Conservation (phyloP, 2,888 invertebrate genomes). For the Drosophila gaucha region DNA sequence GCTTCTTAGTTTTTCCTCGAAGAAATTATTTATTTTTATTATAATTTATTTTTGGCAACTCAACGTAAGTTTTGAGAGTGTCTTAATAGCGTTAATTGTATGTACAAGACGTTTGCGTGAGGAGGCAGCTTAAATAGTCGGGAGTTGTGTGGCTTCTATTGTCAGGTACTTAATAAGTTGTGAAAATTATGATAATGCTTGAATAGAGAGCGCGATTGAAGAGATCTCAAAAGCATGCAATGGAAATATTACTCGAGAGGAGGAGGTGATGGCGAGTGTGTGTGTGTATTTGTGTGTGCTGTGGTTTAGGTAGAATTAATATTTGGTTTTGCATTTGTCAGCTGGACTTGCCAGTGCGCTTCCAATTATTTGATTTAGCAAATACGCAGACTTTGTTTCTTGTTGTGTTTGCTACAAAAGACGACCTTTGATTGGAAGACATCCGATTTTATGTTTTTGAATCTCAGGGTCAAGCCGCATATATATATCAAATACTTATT, state of each 20-base stretch:
- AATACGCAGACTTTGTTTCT: constrained; percentile 81
- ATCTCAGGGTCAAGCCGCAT: constrained; percentile 85
- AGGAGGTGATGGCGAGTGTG: constrained; percentile 2
- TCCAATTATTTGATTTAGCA: constrained; percentile 72
- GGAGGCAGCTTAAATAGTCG: constrained; percentile 15
- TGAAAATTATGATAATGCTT: constrained; percentile 5
- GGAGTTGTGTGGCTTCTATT: constrained; percentile 60
- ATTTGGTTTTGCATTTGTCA: constrained; percentile 43
- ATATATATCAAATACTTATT: constrained; percentile 66
- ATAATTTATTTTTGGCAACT: constrained; percentile 41
- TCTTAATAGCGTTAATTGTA: constrained; percentile 34
- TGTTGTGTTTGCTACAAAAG: constrained; percentile 82
- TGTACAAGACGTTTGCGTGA: constrained; percentile 55
- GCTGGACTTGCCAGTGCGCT: constrained; percentile 60
- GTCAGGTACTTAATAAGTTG: constrained; percentile 78
- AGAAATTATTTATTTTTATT: constrained; percentile 7
- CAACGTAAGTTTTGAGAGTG: constrained; percentile 27
- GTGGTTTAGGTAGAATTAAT: constrained; percentile 28
- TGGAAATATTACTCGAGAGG: constrained; percentile 22
- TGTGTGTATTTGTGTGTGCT: constrained; percentile 9
- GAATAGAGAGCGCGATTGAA: constrained; percentile 1
- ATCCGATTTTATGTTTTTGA: constrained; percentile 85
- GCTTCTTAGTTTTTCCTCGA: no score
- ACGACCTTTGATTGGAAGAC: constrained; percentile 85
- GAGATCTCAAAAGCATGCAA: constrained; percentile 40